Base-by-base conservation (phyloP, 1,140 invertebrate genomes). In the Venustaconcha ellipsiformis region DNA sequence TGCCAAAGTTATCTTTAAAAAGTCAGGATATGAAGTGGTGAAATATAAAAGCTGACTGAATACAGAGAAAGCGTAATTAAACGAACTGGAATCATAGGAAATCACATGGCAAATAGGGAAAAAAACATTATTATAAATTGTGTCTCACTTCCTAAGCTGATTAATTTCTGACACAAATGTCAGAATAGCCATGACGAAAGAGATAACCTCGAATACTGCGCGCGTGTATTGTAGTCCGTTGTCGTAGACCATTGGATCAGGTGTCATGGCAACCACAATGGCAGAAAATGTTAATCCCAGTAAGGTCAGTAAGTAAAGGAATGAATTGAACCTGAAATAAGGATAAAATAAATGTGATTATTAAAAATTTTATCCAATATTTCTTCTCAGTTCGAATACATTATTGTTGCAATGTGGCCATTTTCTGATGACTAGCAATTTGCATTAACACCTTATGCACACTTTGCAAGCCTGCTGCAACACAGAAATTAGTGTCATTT, bases 121-220 rank as follows among this genome's bases (percentile, higher is more conserved):
- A 48, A 37, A 5, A 6, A 48, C 11, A 6, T 11, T 0, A 8
- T 48, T 48, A 11, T 20, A 20, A 48, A 58, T 30, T 30, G 37
- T 26, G 1, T 76, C 82, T 64, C 76, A 87, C 86, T 82, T 84
- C 67, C 80, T 78, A 12, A 87, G 66, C 73, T 87, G 86, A 64
- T 85, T 86, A 13, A 85, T n/a, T 74, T 87, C 86, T 57, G 82
- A 66, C 12, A 83, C 48, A 18, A 85, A 67, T 8, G 83, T 84
- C 4, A 81, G 12, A 3, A 75, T 26, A 15, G 78, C 80, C 73
- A 82, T 79, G 14, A 77, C 26, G 37, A 78, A 48, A 3, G 77
- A 78, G 60, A 81, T 78, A 3, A 74, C 59, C 65, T 87, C 86
- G 37, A 81, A 74, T 14, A 85, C 83, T 14, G 76, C 86, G 2